phyloP scores from a whole-genome alignment of 2,113 vertebrate genomes.

The Ptilorrhoa leucosticta region DNA sequence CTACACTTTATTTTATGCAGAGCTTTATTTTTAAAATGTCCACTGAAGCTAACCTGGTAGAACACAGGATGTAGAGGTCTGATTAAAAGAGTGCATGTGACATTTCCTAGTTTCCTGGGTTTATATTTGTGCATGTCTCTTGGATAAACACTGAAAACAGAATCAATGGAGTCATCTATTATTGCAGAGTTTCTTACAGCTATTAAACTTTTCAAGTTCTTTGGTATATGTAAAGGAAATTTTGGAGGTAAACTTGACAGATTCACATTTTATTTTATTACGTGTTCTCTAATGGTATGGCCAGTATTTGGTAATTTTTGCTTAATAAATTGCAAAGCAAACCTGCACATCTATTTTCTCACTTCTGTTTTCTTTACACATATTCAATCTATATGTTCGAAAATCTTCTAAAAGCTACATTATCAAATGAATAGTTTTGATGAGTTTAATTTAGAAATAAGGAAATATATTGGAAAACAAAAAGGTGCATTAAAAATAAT shows the following conservation, averaged over 20 bases:
- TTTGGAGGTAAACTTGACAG: background rate
- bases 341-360: background rate
- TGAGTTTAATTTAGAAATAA: background rate
- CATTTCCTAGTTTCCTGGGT: background rate
- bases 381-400: background rate
- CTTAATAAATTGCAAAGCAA: background rate
- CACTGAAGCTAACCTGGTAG: background rate
- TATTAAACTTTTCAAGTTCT: background rate
- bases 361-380: background rate
- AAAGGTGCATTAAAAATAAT: background rate
- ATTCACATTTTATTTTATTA: background rate
- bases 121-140: rapidly evolving
- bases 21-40: background rate
- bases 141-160: background rate
- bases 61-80: background rate
- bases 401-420: background rate
- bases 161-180: rapidly evolving
- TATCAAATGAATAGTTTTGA: background rate
- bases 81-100: background rate
- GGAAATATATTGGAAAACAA: background rate
- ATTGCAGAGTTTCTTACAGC: background rate
- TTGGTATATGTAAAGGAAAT: background rate
- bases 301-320: background rate
- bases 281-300: background rate
- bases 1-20: background rate